These are phyloP conservation scores for Takifugu bimaculatus DNA, from an alignment of 2,113 vertebrate species.

Conservation along the genomic window DNA sequence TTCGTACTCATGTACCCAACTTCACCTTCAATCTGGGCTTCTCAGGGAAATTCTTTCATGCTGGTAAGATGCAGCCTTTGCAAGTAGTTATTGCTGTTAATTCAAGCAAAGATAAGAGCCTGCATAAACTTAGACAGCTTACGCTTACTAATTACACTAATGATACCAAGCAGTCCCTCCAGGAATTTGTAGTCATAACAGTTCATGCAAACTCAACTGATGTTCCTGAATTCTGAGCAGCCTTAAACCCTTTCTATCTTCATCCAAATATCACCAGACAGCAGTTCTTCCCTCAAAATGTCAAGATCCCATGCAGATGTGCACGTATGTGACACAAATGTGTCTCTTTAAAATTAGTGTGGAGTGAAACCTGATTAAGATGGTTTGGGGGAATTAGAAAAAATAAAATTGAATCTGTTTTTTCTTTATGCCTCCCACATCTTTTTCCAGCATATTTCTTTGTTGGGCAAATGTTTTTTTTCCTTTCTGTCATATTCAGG, in stretches of 20 bases:
- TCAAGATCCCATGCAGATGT: no score
- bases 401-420: background rate
- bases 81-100: conserved; percentile 7
- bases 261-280: no score
- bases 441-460: conserved; percentile 22
- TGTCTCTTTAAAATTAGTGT: background rate
- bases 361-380: background rate
- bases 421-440: background rate
- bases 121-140: background rate
- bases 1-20: conserved; percentile 91
- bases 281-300: no score
- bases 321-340: no score
- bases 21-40: conserved; percentile 99
- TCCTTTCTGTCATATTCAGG: conserved; percentile 65
- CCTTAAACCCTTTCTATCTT: no score
- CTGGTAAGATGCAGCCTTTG: conserved; percentile 76
- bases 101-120: background rate
- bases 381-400: no score
- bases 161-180: background rate
- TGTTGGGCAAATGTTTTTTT: background rate
- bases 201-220: no score
- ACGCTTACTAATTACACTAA: background rate
- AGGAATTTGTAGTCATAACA: no score
- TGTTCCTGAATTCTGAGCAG: no score
- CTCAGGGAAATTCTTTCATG: conserved; percentile 99